phyloP scores from a whole-genome alignment of 1,140 invertebrate genomes.

The Temnothorax nylanderi region DNA sequence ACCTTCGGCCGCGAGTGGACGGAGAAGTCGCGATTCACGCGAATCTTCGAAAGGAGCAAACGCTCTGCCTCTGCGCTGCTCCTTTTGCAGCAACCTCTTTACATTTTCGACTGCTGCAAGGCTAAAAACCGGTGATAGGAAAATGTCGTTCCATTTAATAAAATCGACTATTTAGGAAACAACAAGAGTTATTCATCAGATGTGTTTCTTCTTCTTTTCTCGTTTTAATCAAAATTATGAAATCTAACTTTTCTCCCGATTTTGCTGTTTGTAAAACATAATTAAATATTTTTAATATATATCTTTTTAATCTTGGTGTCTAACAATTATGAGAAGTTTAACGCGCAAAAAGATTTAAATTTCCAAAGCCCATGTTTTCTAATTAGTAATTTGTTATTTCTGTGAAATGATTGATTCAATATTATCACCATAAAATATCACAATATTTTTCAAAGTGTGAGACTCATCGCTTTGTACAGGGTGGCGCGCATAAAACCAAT shows the following conservation, averaged over 20 bases:
- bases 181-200: background rate
- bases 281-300: background rate
- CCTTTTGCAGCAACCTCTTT: background rate
- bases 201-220: no score
- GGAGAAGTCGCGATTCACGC: conserved; percentile 3
- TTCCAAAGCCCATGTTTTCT: background rate
- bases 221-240: background rate
- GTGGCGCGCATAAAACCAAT: no score
- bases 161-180: background rate
- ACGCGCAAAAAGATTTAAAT: background rate
- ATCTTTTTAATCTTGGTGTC: background rate
- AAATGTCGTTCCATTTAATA: background rate
- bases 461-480: background rate
- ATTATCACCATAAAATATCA: background rate
- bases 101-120: background rate
- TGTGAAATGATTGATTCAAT: background rate
- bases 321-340: background rate
- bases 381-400: background rate
- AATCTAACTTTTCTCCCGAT: background rate
- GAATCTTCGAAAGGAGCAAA: conserved; percentile 36
- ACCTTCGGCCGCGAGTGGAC: conserved; percentile 30
- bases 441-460: background rate
- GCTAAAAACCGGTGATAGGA: background rate
- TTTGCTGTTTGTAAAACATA: background rate
- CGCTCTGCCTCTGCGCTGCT: background rate